Base-by-base conservation (phyloP, 2,888 invertebrate genomes). In the Ophion ventricosus region DNA sequence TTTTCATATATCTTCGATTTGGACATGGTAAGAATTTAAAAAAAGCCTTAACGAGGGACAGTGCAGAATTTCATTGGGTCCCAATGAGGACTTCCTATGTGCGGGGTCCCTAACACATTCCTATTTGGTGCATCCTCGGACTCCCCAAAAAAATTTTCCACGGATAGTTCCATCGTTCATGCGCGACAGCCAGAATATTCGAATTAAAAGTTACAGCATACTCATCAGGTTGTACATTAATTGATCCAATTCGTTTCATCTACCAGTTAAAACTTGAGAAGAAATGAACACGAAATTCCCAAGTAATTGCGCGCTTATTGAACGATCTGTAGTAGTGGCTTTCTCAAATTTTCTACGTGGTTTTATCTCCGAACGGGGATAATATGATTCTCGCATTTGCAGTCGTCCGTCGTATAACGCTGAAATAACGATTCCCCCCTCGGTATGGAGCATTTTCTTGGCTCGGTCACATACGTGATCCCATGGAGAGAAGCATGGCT, bases 371-470 rank as follows among this genome's bases (percentile, higher is more conserved):
- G 20, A 63, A 25, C 1, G 29, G 20, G 10, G 40, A 25, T 26
- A 59, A 63, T 67, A 82, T 82, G 79, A 76, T 79, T 43, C 61
- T 56, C 43, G 59, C 59, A 76, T 82, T 82, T 82, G 82, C 72
- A 57, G 77, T 43, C 2, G 75, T 26, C 69, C 40, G 40, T 29
- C 59, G 66, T 20, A 72, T 57, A 69, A 69, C 61, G 64, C 72
- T 73, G 29, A 43, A 73, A 76, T 25, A 76, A 69, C 64, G 69
- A 85, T 82, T 56, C 67, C 79, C 61, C 72, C 75, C 43, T 54
- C 17, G 43, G n/a, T 35, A 49, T 40, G 17, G 73, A 49, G 69
- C 49, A 80, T 83, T 75, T 70, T 54, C 66, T 35, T 63, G 25
- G 26, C 57, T 79, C 23, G 54, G 4, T 4, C 14, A 40, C 67